Percentiles rank a stretch among this genome's conserved stretches.
Conservation (phyloP, 2,113 vertebrate species). For the Potamarius usumacintae region DNA sequence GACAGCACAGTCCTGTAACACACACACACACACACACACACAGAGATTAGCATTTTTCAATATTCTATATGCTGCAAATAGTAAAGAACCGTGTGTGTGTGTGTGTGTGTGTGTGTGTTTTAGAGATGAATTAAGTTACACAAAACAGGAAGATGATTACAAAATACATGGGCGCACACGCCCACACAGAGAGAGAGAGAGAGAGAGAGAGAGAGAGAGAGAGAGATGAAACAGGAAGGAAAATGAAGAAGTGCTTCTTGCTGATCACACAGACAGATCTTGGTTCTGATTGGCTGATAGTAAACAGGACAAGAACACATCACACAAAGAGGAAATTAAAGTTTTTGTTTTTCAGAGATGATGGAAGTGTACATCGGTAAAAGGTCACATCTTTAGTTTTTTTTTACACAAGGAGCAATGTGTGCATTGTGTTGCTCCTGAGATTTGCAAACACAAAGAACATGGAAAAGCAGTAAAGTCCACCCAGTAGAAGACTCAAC, state of each 20-base stretch:
- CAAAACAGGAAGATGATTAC: neutral
- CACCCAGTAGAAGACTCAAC: neutral
- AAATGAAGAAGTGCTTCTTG: neutral
- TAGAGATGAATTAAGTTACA: neutral
- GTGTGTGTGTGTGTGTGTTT: neutral
- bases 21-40: constrained; percentile 33
- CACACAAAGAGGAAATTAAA: neutral
- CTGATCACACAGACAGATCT: neutral
- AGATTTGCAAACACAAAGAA: neutral
- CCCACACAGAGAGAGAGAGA: no score
- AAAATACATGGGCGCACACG: no score
- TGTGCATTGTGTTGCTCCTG: neutral
- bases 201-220: no score
- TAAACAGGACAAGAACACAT: neutral
- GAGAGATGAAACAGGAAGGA: neutral
- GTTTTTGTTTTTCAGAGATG: neutral
- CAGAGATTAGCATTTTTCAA: constrained; percentile 3
- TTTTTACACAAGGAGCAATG: neutral
- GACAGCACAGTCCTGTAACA: constrained; percentile 81
- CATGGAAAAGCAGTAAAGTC: no score
- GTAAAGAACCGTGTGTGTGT: neutral
- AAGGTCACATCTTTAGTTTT: neutral
- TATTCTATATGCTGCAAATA: neutral
- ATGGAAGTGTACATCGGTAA: neutral
- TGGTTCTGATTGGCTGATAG: no score